These are phyloP conservation scores for Entelurus aequoreus DNA, from an alignment of 2,113 vertebrate species.

Conservation along the genomic window DNA sequence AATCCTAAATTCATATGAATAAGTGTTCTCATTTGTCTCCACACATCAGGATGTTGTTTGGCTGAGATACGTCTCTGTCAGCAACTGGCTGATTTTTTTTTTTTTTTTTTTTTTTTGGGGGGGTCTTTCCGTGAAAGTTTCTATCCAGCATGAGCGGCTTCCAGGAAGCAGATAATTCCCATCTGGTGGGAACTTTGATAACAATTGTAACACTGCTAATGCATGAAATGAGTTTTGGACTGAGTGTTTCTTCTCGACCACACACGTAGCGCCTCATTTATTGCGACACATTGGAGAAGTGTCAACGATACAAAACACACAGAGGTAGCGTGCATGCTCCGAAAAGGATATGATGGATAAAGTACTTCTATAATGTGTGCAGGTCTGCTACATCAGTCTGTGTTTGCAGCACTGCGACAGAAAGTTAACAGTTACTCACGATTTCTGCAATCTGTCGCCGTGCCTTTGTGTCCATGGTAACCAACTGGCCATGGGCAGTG, in stretches of 20 bases:
- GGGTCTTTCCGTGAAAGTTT: slow-evolving; percentile 16
- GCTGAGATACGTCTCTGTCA: slow-evolving; percentile 12
- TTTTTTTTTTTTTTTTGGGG: not conserved
- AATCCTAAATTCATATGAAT: no score
- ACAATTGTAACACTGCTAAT: slow-evolving; percentile 54
- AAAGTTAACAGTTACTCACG: not conserved
- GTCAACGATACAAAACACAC: no score
- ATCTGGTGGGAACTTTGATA: slow-evolving; percentile 31
- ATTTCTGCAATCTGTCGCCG: slow-evolving; percentile 4
- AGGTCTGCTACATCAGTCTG: not conserved
- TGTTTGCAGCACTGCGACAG: not conserved
- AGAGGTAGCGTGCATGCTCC: no score
- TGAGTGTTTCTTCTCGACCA: slow-evolving; percentile 19
- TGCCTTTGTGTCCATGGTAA: slow-evolving; percentile 33
- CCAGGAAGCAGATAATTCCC: slow-evolving; percentile 42
- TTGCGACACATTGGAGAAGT: not conserved
- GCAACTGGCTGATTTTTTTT: slow-evolving; percentile 2
- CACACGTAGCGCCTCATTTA: not conserved
- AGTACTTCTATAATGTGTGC: not conserved
- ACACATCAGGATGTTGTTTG: slow-evolving; percentile 1
- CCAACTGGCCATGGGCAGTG: not conserved
- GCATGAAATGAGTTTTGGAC: slow-evolving; percentile 46
- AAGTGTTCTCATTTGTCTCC: not conserved
- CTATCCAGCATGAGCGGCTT: slow-evolving; percentile 41
- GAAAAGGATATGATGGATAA: no score